Conservation (phyloP, 1,140 invertebrate genomes). For the Bombus consobrinus region DNA sequence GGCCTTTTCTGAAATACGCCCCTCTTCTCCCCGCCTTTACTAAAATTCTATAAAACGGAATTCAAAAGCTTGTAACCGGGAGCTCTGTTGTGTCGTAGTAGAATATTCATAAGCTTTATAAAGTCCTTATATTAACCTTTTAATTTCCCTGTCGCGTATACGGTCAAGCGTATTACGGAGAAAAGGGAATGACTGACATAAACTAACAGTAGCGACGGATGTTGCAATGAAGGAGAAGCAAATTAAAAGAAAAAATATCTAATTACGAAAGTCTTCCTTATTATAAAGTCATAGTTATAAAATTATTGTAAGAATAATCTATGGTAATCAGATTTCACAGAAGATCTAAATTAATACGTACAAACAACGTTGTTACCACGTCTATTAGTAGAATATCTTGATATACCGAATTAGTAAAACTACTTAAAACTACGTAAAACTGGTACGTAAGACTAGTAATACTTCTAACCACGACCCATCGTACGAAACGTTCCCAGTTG, state of each 20-base stretch:
- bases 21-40: neutral
- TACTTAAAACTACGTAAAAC: neutral
- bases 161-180: neutral
- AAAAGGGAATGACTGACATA: neutral
- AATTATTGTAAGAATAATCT: neutral
- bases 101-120: slow-evolving; percentile 21
- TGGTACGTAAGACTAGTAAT: too few relatives aligned
- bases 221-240: neutral
- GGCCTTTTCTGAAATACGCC: neutral
- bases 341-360: neutral
- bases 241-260: neutral
- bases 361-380: too few relatives aligned
- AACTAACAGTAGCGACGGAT: neutral
- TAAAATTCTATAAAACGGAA: slow-evolving; percentile 18
- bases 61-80: neutral
- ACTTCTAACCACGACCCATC: neutral
- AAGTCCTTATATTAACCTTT: slow-evolving; percentile 16
- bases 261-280: neutral
- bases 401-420: neutral
- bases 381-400: neutral
- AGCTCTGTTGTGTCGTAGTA: neutral
- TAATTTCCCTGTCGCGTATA: neutral
- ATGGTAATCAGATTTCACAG: neutral
- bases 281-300: neutral
- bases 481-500: neutral